Percentiles rank a stretch among this genome's conserved stretches.
Conservation (phyloP, 2,113 vertebrate genomes). For the Cairina moschata region DNA sequence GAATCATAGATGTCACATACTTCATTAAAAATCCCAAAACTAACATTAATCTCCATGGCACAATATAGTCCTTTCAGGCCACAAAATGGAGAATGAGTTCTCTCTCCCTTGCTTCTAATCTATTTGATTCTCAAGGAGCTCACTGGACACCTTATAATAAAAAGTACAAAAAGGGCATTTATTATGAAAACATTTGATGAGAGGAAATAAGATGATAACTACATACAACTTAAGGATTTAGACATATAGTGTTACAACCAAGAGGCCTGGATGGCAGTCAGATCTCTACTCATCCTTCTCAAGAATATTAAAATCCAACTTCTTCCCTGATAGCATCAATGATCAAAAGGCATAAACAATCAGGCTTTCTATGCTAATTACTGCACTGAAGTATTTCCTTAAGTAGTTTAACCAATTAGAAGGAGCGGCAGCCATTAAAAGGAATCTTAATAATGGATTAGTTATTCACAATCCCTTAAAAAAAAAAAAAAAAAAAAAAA, state of each 20-base stretch:
- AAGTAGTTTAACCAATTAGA: slow-evolving; percentile 57
- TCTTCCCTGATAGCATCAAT: slow-evolving; percentile 45
- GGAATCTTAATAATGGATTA: slow-evolving; percentile 27
- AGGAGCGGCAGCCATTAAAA: slow-evolving; percentile 33
- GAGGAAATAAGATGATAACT: slow-evolving; percentile 68
- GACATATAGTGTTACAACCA: slow-evolving; percentile 40
- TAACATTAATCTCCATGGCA: not conserved
- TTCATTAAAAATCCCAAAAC: not conserved
- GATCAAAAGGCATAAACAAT: slow-evolving; percentile 72
- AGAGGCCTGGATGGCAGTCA: slow-evolving; percentile 26
- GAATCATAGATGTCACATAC: not conserved
- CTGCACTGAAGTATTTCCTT: slow-evolving; percentile 43
- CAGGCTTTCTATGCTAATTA: slow-evolving; percentile 64
- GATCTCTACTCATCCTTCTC: slow-evolving; percentile 43
- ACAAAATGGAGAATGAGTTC: not conserved
- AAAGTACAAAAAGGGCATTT: slow-evolving; percentile 61
- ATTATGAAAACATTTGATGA: slow-evolving; percentile 53
- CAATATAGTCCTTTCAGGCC: not conserved
- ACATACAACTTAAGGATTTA: slow-evolving; percentile 16
- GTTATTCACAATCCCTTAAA: not conserved
- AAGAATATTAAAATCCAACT: slow-evolving; percentile 56
- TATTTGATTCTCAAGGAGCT: slow-evolving; percentile 27
- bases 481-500: not conserved
- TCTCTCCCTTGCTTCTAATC: not conserved
- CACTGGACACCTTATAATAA: not conserved